Base-by-base conservation (phyloP, 1,140 invertebrate species). In the Papilio xuthus region DNA sequence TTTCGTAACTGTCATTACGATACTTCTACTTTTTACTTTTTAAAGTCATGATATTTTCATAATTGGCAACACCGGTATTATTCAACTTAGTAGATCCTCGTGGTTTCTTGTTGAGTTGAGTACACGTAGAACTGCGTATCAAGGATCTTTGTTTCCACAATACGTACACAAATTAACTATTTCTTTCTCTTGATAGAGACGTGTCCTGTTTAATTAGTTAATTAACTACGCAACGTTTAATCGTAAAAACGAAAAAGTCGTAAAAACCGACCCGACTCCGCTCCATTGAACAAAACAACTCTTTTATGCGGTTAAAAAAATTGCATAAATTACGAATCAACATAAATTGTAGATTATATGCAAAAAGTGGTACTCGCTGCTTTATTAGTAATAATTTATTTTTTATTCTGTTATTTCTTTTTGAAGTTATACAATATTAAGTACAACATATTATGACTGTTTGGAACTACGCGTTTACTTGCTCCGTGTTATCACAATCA, bases 231-330 rank as follows among this genome's bases (percentile, higher is more conserved):
- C 15, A 26, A 10, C 18, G 26, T 28, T 15, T 63, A 63, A 26
- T 15, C 4, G 18, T 53, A 20, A 4, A 47, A 47, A 47, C 44
- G 7, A 47, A 12, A 60, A 60, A 60, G 12, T 67, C 23, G 26
- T 67, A 28, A 67, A 67, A 67, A 28, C 60, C 12, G 13, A 28
- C 18, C 4, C 26, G 15, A 28, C 23, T 67, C 12, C 26, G 26
- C 60, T 67, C 26, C 12, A 67, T 28, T 67, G 23, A 67, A 28
- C 60, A 60, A 60, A 60, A 60, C 56, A 60, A 23, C n/a, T 56
- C 9, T 20, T 67, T 26, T 6, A 67, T 67, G 13, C 60, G 60
- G 15, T 67, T 67, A 13, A 67, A 60, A 56, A 60, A 60, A 26
- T 28, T 67, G 60, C 60, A 32, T 67, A 15, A 63, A 28, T 28